Conservation (phyloP, 2,113 vertebrate genomes). For the Arenaria interpres region DNA sequence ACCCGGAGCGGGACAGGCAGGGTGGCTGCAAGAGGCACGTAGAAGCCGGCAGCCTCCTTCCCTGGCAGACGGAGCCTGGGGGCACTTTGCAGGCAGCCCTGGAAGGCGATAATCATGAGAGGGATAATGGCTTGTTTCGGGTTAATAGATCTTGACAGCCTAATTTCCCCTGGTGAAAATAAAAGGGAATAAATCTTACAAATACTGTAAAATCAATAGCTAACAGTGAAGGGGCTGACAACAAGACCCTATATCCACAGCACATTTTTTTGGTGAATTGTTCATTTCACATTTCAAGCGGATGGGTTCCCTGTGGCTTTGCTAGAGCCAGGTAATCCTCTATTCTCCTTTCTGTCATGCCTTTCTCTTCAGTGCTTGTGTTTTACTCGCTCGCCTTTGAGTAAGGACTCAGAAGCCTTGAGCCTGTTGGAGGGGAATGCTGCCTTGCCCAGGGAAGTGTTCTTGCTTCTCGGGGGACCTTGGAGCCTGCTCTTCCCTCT, state of each 20-base stretch:
- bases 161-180: conserved; percentile 73
- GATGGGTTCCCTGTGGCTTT: conserved; percentile 24
- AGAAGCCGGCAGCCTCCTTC: background rate
- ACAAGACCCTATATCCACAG: conserved; percentile 32
- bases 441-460: background rate
- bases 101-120: conserved; percentile 33
- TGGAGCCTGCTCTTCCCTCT: background rate
- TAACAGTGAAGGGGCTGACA: conserved; percentile 55
- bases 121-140: conserved; percentile 65
- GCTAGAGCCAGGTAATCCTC: conserved; percentile 21
- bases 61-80: background rate
- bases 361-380: background rate
- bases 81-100: background rate
- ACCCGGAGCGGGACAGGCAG: background rate
- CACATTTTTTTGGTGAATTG: background rate
- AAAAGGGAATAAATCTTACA: conserved; percentile 70
- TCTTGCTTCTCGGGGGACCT: background rate
- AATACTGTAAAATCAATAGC: conserved; percentile 74
- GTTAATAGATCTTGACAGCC: conserved; percentile 69
- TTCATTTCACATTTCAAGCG: conserved; percentile 4
- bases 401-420: background rate
- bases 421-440: background rate
- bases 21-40: background rate
- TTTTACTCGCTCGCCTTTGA: background rate
- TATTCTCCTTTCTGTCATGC: background rate